Conservation (phyloP, 2,888 invertebrate genomes). For the Drosophila kuntzei region DNA sequence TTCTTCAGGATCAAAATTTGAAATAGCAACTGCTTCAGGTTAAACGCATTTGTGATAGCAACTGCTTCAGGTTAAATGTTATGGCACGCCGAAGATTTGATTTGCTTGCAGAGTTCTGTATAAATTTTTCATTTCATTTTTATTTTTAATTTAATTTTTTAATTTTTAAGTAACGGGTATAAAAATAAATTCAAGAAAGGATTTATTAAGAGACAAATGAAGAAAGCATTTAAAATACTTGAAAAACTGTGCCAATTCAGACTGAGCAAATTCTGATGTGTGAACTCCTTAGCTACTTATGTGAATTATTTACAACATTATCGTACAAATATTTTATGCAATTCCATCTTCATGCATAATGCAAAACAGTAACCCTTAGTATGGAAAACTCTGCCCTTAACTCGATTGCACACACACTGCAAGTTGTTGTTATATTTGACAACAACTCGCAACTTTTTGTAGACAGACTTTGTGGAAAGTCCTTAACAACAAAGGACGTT, state of each 20-base stretch:
- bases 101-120: no score
- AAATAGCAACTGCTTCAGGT: no score
- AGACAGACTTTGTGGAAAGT: constrained; percentile 14
- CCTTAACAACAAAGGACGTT: constrained; percentile 62
- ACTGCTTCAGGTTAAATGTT: no score
- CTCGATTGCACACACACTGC: constrained; percentile 37
- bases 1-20: no score
- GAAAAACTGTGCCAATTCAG: neutral
- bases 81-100: no score
- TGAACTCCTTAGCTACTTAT: constrained; percentile 34
- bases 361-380: constrained; percentile 26
- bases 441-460: constrained; percentile 34
- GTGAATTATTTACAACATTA: constrained; percentile 27
- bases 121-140: no score
- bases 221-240: neutral
- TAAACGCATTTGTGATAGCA: no score
- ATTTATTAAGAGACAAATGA: neutral
- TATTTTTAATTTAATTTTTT: no score
- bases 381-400: constrained; percentile 23
- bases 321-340: constrained; percentile 15
- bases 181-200: no score
- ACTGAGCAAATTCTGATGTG: neutral
- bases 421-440: constrained; percentile 50
- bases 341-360: constrained; percentile 26
- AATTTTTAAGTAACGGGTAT: no score